These are phyloP conservation scores for Glaucidium brasilianum DNA, from an alignment of 2,113 vertebrate species.

Conservation along the genomic window DNA sequence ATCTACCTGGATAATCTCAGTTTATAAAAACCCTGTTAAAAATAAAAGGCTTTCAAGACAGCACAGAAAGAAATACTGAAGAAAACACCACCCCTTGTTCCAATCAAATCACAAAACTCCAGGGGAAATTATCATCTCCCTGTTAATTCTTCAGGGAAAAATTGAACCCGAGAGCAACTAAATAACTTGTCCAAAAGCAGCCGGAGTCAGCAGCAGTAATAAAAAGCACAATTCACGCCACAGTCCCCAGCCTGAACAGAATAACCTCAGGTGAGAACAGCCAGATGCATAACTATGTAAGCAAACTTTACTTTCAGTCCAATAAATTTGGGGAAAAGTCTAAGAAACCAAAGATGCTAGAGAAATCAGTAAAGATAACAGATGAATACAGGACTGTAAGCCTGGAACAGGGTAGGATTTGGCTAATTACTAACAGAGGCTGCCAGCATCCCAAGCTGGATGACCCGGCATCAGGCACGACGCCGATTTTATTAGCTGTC, in stretches of 20 bases:
- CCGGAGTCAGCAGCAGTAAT: background rate
- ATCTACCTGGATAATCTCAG: background rate
- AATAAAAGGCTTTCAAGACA: background rate
- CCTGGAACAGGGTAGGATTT: background rate
- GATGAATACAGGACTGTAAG: background rate
- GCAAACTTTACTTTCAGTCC: background rate
- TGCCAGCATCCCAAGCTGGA: background rate
- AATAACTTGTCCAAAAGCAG: background rate
- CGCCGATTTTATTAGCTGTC: background rate
- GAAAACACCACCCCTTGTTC: background rate
- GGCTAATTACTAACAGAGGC: background rate
- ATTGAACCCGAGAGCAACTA: background rate
- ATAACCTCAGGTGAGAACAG: background rate
- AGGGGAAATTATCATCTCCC: background rate
- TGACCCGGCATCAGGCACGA: background rate
- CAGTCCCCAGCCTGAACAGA: background rate
- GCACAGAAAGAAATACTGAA: background rate
- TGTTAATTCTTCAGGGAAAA: background rate
- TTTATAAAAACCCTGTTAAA: background rate
- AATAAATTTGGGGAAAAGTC: background rate
- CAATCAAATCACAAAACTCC: background rate
- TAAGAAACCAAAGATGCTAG: background rate
- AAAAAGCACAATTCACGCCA: background rate
- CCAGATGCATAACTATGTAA: fast-evolving
- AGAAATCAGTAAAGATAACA: background rate